Conservation (phyloP, 1,140 invertebrate species). For the Nixonia krombeini region DNA sequence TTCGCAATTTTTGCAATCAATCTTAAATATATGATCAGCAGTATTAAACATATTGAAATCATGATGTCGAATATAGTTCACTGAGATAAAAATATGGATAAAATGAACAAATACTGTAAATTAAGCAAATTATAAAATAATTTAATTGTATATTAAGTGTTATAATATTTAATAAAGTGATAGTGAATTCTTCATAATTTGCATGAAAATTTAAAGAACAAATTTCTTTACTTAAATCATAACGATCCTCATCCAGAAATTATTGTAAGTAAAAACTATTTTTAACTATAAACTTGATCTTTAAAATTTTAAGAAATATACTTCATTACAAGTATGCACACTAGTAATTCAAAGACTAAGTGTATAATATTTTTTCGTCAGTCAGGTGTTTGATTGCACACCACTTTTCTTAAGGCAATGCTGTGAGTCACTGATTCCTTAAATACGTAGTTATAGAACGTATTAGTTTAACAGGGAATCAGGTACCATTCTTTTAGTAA, state of each 20-base stretch:
- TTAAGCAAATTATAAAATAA: too few species aligned
- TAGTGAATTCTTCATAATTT: too few species aligned
- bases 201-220: neutral
- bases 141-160: too few species aligned
- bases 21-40: too few species aligned
- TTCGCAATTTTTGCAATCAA: too few species aligned
- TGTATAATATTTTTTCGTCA: conserved; percentile 59
- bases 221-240: neutral
- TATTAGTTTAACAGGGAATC: conserved; percentile 8
- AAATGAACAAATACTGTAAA: too few species aligned
- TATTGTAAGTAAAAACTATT: neutral
- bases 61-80: too few species aligned
- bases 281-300: neutral
- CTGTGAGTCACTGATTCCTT: conserved; percentile 61
- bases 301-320: conserved; percentile 43
- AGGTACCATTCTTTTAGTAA: conserved; percentile 21
- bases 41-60: too few species aligned
- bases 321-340: conserved; percentile 55
- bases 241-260: neutral
- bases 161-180: too few species aligned
- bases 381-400: conserved; percentile 59
- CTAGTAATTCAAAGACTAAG: conserved; percentile 66
- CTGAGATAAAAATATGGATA: too few species aligned
- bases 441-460: conserved; percentile 33
- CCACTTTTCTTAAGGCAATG: conserved; percentile 67